Conservation (phyloP, 1,140 invertebrate genomes). For the Hycleus phaleratus region DNA sequence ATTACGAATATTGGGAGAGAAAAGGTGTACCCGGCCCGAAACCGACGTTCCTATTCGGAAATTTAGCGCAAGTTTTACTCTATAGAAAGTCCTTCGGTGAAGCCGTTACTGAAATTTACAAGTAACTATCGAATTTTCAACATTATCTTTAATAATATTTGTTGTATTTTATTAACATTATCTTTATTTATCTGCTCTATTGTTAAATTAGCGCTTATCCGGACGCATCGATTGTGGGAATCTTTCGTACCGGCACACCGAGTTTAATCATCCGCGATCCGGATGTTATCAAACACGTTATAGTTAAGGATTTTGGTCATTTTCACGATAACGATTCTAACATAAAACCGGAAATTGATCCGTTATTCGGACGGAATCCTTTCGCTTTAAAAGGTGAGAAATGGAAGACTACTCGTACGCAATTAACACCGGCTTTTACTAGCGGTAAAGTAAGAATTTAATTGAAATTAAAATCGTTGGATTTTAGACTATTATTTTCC, state of each 20-base stretch:
- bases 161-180: background rate
- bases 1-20: constrained; percentile 28
- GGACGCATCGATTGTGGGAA: background rate
- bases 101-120: constrained; percentile 18
- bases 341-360: constrained; percentile 18
- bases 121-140: constrained; percentile 5
- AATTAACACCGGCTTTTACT: constrained; percentile 48
- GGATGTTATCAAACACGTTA: constrained; percentile 35
- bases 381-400: constrained; percentile 41
- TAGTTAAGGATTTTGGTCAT: constrained; percentile 34
- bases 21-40: constrained; percentile 27
- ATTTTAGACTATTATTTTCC: constrained; percentile 11
- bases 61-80: constrained; percentile 23
- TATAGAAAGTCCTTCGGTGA: constrained; percentile 4
- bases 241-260: background rate
- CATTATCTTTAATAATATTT: background rate
- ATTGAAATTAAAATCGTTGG: background rate
- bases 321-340: constrained; percentile 33
- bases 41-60: constrained; percentile 31
- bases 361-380: constrained; percentile 32
- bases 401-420: constrained; percentile 47
- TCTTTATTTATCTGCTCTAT: background rate
- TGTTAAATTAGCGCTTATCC: background rate
- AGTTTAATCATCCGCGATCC: constrained; percentile 38
- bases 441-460: constrained; percentile 32